These are phyloP conservation scores for Dasysyrphus albostriatus DNA, from an alignment of 2,888 invertebrate genomes.

Conservation along the genomic window DNA sequence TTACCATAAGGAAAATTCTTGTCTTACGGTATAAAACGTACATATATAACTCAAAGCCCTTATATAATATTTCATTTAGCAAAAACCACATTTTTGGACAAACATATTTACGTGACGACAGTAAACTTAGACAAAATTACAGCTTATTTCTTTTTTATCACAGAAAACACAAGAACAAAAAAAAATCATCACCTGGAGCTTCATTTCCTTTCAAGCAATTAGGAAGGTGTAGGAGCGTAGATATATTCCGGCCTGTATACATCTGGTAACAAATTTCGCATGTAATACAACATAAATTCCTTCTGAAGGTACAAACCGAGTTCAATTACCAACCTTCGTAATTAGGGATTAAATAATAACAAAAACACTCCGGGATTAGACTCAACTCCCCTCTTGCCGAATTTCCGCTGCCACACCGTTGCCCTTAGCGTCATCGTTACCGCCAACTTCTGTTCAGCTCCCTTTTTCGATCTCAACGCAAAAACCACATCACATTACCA, in stretches of 20 bases:
- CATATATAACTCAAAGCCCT: background rate
- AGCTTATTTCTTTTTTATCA: slow-evolving; percentile 17
- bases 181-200: background rate
- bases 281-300: slow-evolving; percentile 58
- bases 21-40: background rate
- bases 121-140: slow-evolving; percentile 29
- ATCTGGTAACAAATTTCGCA: slow-evolving; percentile 51
- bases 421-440: background rate
- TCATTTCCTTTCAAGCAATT: slow-evolving; percentile 8
- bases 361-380: slow-evolving; percentile 56
- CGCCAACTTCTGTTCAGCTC: background rate
- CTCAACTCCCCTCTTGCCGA: background rate
- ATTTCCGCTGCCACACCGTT: background rate
- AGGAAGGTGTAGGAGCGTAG: background rate
- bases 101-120: slow-evolving; percentile 48
- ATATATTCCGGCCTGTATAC: background rate
- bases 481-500: slow-evolving; percentile 66
- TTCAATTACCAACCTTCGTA: slow-evolving; percentile 66
- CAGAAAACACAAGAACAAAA: background rate
- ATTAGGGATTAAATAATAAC: slow-evolving; percentile 72
- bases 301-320: slow-evolving; percentile 54
- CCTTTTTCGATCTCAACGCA: slow-evolving; percentile 19
- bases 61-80: slow-evolving; percentile 7
- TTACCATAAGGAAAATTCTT: slow-evolving; percentile 1
- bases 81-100: slow-evolving; percentile 52